Percentiles rank a stretch among this genome's conserved stretches.
Conservation (phyloP, 2,797 vertebrate genomes). For the Borostomias antarcticus region DNA sequence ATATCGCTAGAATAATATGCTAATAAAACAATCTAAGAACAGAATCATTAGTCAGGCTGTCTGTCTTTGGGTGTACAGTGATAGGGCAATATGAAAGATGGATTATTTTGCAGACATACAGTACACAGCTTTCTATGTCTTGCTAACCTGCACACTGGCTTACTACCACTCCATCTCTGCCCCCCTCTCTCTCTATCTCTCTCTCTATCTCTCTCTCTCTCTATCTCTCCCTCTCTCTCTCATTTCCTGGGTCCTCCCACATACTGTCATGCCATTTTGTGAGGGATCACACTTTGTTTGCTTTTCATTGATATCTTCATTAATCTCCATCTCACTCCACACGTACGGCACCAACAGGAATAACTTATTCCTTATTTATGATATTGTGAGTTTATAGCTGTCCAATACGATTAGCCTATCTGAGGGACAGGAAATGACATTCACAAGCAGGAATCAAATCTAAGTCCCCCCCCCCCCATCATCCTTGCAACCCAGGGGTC, state of each 20-base stretch:
- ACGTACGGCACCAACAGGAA: not conserved
- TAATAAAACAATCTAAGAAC: not conserved
- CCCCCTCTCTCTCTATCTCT: conserved; percentile 28
- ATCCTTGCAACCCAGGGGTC: not conserved
- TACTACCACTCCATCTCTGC: conserved; percentile 63
- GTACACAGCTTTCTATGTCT: conserved; percentile 36
- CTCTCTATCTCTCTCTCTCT: conserved; percentile 33
- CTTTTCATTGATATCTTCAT: conserved; percentile 9
- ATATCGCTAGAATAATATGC: too few relatives aligned
- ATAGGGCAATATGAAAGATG: too few relatives aligned
- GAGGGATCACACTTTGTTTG: conserved; percentile 13
- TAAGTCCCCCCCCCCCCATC: too few relatives aligned
- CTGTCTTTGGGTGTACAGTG: too few relatives aligned
- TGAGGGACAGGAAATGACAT: not conserved
- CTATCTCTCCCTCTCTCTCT: conserved; percentile 23
- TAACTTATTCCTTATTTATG: not conserved
- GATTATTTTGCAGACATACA: not conserved
- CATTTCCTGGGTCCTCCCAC: conserved; percentile 9
- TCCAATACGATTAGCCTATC: not conserved
- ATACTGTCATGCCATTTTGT: conserved; percentile 48
- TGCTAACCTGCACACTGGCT: conserved; percentile 66
- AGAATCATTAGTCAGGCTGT: not conserved
- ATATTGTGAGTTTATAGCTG: not conserved
- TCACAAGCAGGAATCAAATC: not conserved
- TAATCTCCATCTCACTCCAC: conserved; percentile 12